These are phyloP conservation scores for Papilio elwesi DNA, from an alignment of 2,888 invertebrate genomes.

Conservation along the genomic window DNA sequence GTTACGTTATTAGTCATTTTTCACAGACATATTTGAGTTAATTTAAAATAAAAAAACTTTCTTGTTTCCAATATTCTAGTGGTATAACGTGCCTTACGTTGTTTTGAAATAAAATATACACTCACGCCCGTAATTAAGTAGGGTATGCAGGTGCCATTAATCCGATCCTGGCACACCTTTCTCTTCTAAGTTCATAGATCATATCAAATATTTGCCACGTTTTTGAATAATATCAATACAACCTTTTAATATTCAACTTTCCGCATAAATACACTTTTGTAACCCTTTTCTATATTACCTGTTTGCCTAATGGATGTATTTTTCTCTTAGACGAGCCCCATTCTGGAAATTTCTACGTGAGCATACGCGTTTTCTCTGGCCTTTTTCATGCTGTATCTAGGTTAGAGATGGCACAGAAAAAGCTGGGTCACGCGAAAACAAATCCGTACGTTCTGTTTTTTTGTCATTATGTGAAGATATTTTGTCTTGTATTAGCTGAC, in stretches of 20 bases:
- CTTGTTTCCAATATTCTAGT: too few relatives aligned
- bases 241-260: background rate
- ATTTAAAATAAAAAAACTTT: too few relatives aligned
- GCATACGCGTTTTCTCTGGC: conserved; percentile 37
- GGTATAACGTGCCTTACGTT: too few relatives aligned
- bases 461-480: conserved; percentile 15
- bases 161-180: too few relatives aligned
- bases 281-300: conserved; percentile 26
- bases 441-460: conserved; percentile 24
- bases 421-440: conserved; percentile 33
- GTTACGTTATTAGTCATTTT: background rate
- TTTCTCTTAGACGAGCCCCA: conserved; percentile 7
- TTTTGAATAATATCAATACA: background rate
- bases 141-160: too few relatives aligned
- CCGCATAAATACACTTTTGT: background rate
- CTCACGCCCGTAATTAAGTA: too few relatives aligned
- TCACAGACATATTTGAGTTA: too few relatives aligned
- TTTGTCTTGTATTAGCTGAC: conserved; percentile 1
- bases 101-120: too few relatives aligned
- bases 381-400: conserved; percentile 31
- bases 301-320: conserved; percentile 32
- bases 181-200: too few relatives aligned
- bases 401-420: conserved; percentile 34
- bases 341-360: conserved; percentile 26
- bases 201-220: too few relatives aligned